A percentile compares a stretch with the other conserved stretches of the same genome.
These are phyloP conservation scores for Myioborus melanocephalus DNA, from an alignment of 2,797 vertebrate species.

Conservation along the genomic window DNA sequence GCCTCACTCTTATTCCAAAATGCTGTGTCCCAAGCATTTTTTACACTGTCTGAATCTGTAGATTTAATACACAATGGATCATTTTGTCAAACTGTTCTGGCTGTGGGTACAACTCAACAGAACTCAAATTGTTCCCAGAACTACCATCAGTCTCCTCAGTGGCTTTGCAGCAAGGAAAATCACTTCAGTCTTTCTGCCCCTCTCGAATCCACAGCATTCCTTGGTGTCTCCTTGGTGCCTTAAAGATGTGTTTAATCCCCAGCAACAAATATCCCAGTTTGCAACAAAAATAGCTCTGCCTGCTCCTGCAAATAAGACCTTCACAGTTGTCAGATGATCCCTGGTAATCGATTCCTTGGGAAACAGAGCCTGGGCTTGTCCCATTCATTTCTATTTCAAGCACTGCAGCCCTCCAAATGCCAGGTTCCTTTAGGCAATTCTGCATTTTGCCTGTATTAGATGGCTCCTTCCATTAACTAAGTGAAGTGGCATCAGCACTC, in stretches of 20 bases:
- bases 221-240: neutral
- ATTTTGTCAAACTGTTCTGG: neutral
- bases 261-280: neutral
- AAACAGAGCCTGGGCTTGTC: conserved; percentile 17
- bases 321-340: neutral
- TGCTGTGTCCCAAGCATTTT: neutral
- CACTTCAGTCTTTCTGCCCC: neutral
- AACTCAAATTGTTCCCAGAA: neutral
- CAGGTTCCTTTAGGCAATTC: neutral
- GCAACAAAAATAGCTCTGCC: neutral
- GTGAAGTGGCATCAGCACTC: conserved; percentile 3
- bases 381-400: conserved; percentile 22
- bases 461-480: neutral
- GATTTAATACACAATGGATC: neutral
- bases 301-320: neutral
- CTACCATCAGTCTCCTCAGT: neutral
- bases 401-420: neutral
- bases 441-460: neutral
- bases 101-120: neutral
- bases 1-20: neutral
- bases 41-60: neutral
- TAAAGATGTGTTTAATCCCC: neutral
- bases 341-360: conserved; percentile 27
- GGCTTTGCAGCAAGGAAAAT: neutral
- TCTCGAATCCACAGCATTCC: neutral